Base-by-base conservation (phyloP, 2,797 vertebrate genomes). In the Cercopithecus mitis region DNA sequence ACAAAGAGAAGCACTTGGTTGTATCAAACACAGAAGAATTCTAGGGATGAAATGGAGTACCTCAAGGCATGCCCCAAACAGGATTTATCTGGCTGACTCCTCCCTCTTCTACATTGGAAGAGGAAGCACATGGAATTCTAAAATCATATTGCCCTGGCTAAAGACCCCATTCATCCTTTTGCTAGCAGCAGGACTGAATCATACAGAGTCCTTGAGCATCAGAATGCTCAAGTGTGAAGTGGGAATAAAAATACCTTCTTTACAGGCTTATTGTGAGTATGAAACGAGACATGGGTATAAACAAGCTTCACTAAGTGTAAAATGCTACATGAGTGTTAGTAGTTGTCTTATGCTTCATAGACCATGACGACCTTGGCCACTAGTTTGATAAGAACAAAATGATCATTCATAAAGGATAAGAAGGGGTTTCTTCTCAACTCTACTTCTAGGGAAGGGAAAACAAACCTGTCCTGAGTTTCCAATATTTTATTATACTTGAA, bases 401-500 rank as follows among this genome's bases (percentile, higher is more conserved):
- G 83, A 41, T 41, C 50, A 72, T 47, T 93, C 77, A 85, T 50
- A 41, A 83, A 55, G 5, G 4, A 10, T 77, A 36, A 50, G 13
- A 91, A 88, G 58, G 20, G 24, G 8, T 70, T 75, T 82, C 82
- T 36, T 90, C 20, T 90, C 58, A 96, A 57, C 15, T 77, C 12
- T 88, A 25, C 10, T 84, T 95, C 27, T 57, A n/a, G 8, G 25
- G 70, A 45, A 43, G 8, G 43, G 47, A 25, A 22, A 75, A 64
- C 57, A 67, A 45, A 4, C 45, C 33, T 82, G 8, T 33, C 87
- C 7, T 73, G n/a, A 93, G 50, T 39, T 82, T 79, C 77, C 43
- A 90, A 67, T 8, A 89, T 64, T 95, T 94, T 81, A 43, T 89
- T 90, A 58, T 89, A 43, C 86, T 92, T 92, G 55, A 88, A 87